These are phyloP conservation scores for Drosophila rhopaloa DNA, from an alignment of 1,140 invertebrate genomes.

Conservation along the genomic window DNA sequence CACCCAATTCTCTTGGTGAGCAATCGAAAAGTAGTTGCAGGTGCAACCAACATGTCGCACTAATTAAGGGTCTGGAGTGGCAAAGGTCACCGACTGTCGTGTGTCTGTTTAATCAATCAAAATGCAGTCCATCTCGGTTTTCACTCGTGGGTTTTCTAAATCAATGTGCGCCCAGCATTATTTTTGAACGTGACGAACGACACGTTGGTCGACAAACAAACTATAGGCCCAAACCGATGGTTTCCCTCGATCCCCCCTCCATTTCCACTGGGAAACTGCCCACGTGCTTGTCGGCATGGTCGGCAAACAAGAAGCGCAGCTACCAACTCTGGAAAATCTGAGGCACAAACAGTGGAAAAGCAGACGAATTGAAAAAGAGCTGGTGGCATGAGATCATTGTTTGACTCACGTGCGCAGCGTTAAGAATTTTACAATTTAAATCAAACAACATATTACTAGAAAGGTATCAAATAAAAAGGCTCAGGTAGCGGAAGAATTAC, in stretches of 20 bases:
- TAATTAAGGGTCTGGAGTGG: constrained; percentile 20
- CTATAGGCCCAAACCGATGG: constrained; percentile 19
- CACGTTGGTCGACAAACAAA: constrained; percentile 31
- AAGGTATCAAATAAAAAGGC: neutral
- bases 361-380: neutral
- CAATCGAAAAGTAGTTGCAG: constrained; percentile 24
- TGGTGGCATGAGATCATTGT: constrained; percentile 26
- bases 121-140: constrained; percentile 40
- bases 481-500: neutral
- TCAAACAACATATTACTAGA: constrained; percentile 17
- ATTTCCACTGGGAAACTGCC: constrained; percentile 7
- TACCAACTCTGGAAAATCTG: constrained; percentile 11
- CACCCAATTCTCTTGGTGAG: constrained; percentile 42
- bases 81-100: constrained; percentile 48
- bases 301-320: constrained; percentile 13
- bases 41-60: constrained; percentile 32
- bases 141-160: constrained; percentile 8
- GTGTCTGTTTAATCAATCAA: constrained; percentile 71
- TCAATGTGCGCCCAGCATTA: constrained; percentile 14
- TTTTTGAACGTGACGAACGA: constrained; percentile 48
- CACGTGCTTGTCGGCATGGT: constrained; percentile 59
- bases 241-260: neutral
- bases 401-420: constrained; percentile 38
- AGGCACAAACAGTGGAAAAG: neutral
- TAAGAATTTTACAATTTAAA: constrained; percentile 32